Percentiles rank a stretch among this genome's conserved stretches.
phyloP scores from a whole-genome alignment of 2,888 invertebrate genomes.

The Mantis religiosa region DNA sequence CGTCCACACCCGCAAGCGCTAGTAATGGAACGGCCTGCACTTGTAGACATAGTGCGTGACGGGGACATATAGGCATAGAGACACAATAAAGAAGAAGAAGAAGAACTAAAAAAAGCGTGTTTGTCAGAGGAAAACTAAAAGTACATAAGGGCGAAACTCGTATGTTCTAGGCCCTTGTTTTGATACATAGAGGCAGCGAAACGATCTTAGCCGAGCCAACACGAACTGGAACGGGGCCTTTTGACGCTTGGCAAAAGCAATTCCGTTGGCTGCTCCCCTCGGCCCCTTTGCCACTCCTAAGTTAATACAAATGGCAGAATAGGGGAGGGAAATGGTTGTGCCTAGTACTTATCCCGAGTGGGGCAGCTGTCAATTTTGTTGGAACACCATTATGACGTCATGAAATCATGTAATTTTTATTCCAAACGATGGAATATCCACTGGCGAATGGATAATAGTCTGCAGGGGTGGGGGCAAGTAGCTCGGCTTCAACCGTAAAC shows the following conservation, averaged over 20 bases:
- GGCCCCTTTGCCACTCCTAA: background rate
- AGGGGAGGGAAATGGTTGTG: slow-evolving; percentile 19
- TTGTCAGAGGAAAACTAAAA: background rate
- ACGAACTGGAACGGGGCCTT: background rate
- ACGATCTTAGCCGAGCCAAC: slow-evolving; percentile 5
- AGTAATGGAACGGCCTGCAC: background rate
- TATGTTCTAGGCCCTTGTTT: background rate
- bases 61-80: slow-evolving; percentile 10
- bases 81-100: background rate
- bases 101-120: slow-evolving; percentile 1
- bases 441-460: background rate
- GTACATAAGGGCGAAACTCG: slow-evolving; percentile 6
- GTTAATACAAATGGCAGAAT: slow-evolving; percentile 17
- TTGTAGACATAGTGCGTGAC: slow-evolving; percentile 14
- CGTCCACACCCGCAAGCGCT: background rate
- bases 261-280: slow-evolving; percentile 13
- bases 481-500: background rate
- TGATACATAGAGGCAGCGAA: background rate
- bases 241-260: slow-evolving; percentile 17
- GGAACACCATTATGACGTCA: slow-evolving; percentile 17
- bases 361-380: slow-evolving; percentile 11
- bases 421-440: background rate
- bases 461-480: background rate
- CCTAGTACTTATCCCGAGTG: slow-evolving; percentile 14
- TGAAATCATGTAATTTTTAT: background rate